Evolutionary conservation across 1,140 invertebrate species (phyloP).

Genomic region (Aphaenogaster floridana): DNA sequence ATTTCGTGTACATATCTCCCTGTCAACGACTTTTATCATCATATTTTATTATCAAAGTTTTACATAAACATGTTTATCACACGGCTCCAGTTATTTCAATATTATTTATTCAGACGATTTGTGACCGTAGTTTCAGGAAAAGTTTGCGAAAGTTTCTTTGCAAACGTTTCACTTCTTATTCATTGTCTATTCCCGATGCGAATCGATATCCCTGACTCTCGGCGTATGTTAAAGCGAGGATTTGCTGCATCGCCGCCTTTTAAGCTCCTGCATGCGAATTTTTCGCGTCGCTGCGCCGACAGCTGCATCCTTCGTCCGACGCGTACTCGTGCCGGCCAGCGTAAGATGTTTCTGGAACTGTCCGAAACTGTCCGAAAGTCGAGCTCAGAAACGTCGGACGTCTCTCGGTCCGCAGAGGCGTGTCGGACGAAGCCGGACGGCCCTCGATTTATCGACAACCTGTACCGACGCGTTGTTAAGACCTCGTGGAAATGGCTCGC

Average conservation of each 20-base stretch:
- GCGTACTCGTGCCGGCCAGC: neutral
- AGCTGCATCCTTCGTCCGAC: constrained; percentile 39
- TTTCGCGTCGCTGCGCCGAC: constrained; percentile 54
- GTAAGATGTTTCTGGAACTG: constrained; percentile 57
- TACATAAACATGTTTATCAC: constrained; percentile 15
- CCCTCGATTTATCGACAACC: constrained; percentile 86
- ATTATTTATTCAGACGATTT: constrained; percentile 25
- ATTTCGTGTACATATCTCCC: constrained; percentile 27
- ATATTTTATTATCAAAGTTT: constrained; percentile 35
- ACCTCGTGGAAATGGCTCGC: constrained; percentile 77
- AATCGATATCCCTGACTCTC: constrained; percentile 38
- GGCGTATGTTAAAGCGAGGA: constrained; percentile 22
- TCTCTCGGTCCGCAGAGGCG: constrained; percentile 75
- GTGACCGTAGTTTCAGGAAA: neutral
- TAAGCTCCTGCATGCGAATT: constrained; percentile 42
- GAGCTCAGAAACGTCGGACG: constrained; percentile 66
- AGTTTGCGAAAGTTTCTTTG: constrained; percentile 13
- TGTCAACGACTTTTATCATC: constrained; percentile 35
- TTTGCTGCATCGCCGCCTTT: constrained; percentile 51
- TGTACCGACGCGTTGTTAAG: constrained; percentile 81
- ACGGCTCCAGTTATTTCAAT: neutral
- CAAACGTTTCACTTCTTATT: neutral
- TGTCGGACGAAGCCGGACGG: constrained; percentile 79
- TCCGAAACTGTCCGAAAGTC: constrained; percentile 58
- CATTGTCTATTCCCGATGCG: constrained; percentile 25